A percentile compares a stretch with the other conserved stretches of the same genome.
Evolutionary conservation across 2,113 vertebrate species (phyloP).

Genomic region (Zapus hudsonius): DNA sequence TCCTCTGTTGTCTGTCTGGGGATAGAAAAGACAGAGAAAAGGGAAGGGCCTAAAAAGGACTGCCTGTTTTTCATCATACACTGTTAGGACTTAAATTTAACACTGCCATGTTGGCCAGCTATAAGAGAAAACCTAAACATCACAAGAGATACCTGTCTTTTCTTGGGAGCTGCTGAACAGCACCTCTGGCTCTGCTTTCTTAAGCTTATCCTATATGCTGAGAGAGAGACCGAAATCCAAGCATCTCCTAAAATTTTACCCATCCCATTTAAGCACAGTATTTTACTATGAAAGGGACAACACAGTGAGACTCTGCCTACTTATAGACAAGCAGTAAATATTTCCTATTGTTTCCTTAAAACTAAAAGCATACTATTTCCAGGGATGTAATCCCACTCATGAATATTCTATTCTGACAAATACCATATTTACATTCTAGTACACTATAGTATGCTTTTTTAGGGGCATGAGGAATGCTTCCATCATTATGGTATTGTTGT

Average conservation of each 20-base stretch:
- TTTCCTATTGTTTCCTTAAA: slow-evolving; percentile 24
- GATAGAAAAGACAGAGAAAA: not conserved
- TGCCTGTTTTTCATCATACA: not conserved
- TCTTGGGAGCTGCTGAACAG: not conserved
- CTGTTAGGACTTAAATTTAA: not conserved
- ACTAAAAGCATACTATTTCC: slow-evolving; percentile 21
- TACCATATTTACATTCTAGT: not conserved
- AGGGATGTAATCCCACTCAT: not conserved
- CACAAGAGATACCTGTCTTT: not conserved
- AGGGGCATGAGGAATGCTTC: not conserved
- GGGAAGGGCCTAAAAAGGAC: not conserved
- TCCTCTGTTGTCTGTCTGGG: not conserved
- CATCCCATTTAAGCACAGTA: not conserved
- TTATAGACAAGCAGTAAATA: not conserved
- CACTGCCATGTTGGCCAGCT: not conserved
- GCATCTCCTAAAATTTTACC: not conserved
- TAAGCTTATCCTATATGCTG: not conserved
- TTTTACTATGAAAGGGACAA: not conserved
- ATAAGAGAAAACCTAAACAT: not conserved
- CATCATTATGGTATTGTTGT: slow-evolving; percentile 21
- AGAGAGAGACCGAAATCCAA: not conserved
- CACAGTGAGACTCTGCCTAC: not conserved
- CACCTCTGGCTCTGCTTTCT: not conserved
- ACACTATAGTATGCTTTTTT: not conserved
- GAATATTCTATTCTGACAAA: slow-evolving; percentile 57